Evolutionary conservation across 2,888 invertebrate species (phyloP).

Genomic region (Athetis lepigone): DNA sequence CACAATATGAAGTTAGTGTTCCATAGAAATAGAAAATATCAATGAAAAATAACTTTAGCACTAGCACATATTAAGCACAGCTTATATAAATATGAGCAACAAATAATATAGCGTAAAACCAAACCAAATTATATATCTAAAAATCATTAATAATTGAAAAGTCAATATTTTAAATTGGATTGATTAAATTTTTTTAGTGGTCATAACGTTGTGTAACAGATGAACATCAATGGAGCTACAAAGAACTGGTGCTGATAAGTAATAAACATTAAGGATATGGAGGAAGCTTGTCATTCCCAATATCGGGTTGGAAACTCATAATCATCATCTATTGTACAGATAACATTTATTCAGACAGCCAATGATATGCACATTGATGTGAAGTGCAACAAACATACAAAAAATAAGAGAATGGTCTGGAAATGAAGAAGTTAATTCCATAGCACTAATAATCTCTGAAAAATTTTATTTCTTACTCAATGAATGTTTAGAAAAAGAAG

Average conservation of each 20-base stretch:
- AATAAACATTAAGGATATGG: not conserved
- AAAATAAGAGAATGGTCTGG: not conserved
- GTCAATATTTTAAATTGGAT: too few relatives aligned
- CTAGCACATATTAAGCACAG: not conserved
- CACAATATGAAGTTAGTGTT: not conserved
- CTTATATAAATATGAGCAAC: not conserved
- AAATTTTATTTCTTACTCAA: not conserved
- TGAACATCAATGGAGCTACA: not conserved
- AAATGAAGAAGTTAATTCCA: not conserved
- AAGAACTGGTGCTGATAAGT: conserved; percentile 15
- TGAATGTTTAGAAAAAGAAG: not conserved
- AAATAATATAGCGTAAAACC: not conserved
- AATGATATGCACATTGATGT: not conserved
- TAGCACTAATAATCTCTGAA: not conserved
- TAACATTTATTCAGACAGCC: not conserved
- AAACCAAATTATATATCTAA: not conserved
- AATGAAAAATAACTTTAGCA: not conserved
- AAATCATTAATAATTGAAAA: not conserved
- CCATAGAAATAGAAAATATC: not conserved
- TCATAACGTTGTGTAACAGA: conserved; percentile 43
- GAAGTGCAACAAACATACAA: not conserved
- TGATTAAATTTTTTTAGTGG: too few relatives aligned
- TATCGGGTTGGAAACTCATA: not conserved
- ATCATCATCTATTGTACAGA: not conserved
- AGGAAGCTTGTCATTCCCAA: not conserved